Base-by-base conservation (phyloP, 2,113 vertebrate species). In the Machaerirhynchus nigripectus region DNA sequence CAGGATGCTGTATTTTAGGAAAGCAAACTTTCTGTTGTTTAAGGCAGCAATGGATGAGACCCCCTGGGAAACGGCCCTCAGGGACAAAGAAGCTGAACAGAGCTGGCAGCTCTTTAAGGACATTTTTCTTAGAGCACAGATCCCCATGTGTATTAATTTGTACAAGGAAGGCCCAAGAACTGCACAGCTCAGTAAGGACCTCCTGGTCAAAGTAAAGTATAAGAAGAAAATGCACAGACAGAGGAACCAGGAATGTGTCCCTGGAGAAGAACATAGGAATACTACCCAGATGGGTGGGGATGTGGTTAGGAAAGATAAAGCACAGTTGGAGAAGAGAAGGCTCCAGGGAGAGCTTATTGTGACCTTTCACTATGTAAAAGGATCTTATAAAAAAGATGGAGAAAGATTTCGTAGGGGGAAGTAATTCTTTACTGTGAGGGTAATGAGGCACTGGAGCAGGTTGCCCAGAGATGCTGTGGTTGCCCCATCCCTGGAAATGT, bases 81-180 rank as follows among this genome's bases (percentile, higher is more conserved):
- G 8, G 24, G 33, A 83, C 33, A 92, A 37, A 35, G 46, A 24
- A 75, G 28, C 8, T 69, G 59, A 90, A 87, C 9, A 74, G 10
- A 64, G 10, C 10, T 88, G 60, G 20, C 39, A 65, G 23, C 5
- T 70, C 17, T 75, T 65, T 49, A 33, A 84, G 53, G 12, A 67
- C 4, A 3, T 39, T 87, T 86, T 70, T 75, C 56, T 87, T 33
- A 27, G 8, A 23, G 44, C 3, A 3, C 35, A 55, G 56, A 57
- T 71, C 47, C 18, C 30, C 28, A 22, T 0, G 0, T 22, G 21
- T 40, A 68, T 55, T 55, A 68, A 81, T 37, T 81, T 14, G 5
- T 22, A 37, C 19, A 68, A 63, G 20, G 23, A 73, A 81, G 17
- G 15, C n/a, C n/a, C 40, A 61, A 47, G 31, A 60, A 15, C 8